A percentile compares a stretch with the other conserved stretches of the same genome.
These are phyloP conservation scores for Battus philenor DNA, from an alignment of 1,140 invertebrate species.

Conservation along the genomic window DNA sequence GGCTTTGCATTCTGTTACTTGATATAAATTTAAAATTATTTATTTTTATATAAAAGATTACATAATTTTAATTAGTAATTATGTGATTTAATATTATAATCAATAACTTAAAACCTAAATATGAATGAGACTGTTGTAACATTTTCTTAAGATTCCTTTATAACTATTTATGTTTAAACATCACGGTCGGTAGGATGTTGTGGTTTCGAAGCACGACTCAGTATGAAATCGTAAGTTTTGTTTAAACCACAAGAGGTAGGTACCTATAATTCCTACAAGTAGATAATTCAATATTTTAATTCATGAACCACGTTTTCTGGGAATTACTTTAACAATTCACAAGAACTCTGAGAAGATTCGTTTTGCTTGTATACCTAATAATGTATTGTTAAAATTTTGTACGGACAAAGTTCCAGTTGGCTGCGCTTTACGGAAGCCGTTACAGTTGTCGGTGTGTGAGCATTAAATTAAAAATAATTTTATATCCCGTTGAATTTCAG, in stretches of 20 bases:
- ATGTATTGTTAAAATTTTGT: conserved; percentile 5
- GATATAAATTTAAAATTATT: too few species aligned
- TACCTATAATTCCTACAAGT: conserved; percentile 3
- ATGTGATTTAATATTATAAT: too few species aligned
- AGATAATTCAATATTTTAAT: conserved; percentile 3
- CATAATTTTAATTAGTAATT: too few species aligned
- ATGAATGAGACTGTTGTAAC: background rate
- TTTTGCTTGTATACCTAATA: conserved; percentile 9
- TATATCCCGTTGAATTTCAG: too few species aligned
- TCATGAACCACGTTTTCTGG: background rate
- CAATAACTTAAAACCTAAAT: too few species aligned
- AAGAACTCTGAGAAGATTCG: conserved; percentile 1
- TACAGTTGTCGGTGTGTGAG: conserved; percentile 16
- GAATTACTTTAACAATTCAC: background rate
- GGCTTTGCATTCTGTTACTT: too few species aligned
- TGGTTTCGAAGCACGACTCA: conserved; percentile 32
- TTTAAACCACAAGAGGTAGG: conserved; percentile 24
- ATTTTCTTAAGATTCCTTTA: background rate
- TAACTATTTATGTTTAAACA: conserved; percentile 4
- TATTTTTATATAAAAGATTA: too few species aligned
- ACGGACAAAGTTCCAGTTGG: conserved; percentile 43
- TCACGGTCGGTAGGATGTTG: conserved; percentile 24
- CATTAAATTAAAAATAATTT: conserved; percentile 7
- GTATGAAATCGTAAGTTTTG: conserved; percentile 31
- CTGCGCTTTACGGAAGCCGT: conserved; percentile 39